Percentiles rank a stretch among this genome's conserved stretches.
These are phyloP conservation scores for Camponotus vicinus DNA, from an alignment of 1,140 invertebrate species.

Conservation along the genomic window DNA sequence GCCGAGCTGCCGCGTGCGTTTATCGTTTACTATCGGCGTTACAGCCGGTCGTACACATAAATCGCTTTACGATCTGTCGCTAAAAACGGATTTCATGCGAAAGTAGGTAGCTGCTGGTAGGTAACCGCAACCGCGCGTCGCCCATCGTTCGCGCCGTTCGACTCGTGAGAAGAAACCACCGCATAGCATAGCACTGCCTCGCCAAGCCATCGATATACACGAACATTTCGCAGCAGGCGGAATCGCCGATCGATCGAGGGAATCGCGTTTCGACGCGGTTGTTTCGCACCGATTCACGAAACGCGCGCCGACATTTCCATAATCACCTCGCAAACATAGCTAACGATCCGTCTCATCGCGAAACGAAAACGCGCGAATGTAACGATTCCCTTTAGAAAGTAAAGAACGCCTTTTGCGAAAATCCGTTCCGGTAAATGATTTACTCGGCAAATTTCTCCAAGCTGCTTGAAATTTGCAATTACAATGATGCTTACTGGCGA, in stretches of 20 bases:
- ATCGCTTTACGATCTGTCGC: constrained; percentile 86
- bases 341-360: constrained; percentile 48
- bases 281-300: constrained; percentile 55
- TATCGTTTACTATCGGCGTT: constrained; percentile 84
- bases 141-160: constrained; percentile 11
- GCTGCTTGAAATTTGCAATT: neutral
- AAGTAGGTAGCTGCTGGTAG: constrained; percentile 76
- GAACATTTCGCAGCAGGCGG: constrained; percentile 22
- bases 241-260: constrained; percentile 28
- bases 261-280: constrained; percentile 16
- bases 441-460: neutral
- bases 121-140: constrained; percentile 62
- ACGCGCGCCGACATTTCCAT: constrained; percentile 53
- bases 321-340: constrained; percentile 47
- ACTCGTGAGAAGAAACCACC: constrained; percentile 32
- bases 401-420: constrained; percentile 5
- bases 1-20: constrained; percentile 75
- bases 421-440: neutral
- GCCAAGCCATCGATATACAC: neutral
- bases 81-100: constrained; percentile 85
- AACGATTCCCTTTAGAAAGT: constrained; percentile 38
- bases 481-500: neutral
- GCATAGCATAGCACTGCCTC: neutral
- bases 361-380: constrained; percentile 6
- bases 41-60: constrained; percentile 84